Evolutionary conservation across 2,888 invertebrate genomes (phyloP).

Genomic region (Operophtera brumata): DNA sequence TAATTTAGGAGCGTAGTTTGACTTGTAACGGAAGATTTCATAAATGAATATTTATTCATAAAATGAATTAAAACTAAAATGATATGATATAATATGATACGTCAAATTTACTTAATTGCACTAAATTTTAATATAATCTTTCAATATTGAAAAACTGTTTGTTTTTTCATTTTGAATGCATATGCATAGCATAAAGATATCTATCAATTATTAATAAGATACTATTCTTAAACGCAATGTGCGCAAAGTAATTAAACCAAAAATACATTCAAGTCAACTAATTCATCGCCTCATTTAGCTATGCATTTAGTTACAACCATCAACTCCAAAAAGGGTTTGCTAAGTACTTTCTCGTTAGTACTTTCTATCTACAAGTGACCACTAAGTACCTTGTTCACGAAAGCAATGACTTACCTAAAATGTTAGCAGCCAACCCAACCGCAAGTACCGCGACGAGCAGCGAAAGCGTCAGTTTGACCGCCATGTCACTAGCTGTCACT

Average conservation of each 20-base stretch:
- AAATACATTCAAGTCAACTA: not conserved
- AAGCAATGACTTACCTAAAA: slow-evolving; percentile 70
- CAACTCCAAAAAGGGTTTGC: slow-evolving; percentile 1
- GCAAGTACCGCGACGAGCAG: slow-evolving; percentile 54
- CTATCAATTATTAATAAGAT: no score
- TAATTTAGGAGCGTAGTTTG: no score
- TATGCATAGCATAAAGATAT: no score
- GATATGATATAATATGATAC: no score
- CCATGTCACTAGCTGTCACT: slow-evolving; percentile 53
- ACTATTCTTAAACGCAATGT: no score
- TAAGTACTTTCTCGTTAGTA: not conserved
- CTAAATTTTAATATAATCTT: no score
- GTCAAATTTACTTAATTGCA: no score
- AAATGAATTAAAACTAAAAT: no score
- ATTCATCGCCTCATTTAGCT: not conserved
- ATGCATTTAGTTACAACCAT: not conserved
- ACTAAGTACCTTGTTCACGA: slow-evolving; percentile 30
- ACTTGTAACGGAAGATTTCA: no score
- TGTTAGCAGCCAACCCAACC: slow-evolving; percentile 59
- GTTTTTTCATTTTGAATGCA: no score
- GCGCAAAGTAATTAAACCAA: not conserved
- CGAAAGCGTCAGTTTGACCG: slow-evolving; percentile 64
- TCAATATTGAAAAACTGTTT: no score
- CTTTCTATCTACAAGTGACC: slow-evolving; percentile 25
- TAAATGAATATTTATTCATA: no score